Evolutionary conservation across 2,797 vertebrate species (phyloP).

Genomic region (Micropoecilia bifurca): DNA sequence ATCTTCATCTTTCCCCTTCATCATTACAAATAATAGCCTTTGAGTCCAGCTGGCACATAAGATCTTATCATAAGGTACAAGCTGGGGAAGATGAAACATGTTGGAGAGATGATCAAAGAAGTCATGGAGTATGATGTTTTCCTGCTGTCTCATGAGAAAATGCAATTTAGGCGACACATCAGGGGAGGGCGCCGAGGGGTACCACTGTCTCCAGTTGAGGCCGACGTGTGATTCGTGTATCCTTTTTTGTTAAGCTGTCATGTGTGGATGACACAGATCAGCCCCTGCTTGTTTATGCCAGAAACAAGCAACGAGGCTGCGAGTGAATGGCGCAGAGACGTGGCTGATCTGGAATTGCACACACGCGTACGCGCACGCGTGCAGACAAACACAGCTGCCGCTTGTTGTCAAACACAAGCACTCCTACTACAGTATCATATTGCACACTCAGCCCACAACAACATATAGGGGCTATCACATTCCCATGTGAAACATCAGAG

Average conservation of each 20-base stretch:
- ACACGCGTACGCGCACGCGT: slow-evolving; percentile 4
- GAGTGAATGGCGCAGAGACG: slow-evolving; percentile 35
- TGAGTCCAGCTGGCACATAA: slow-evolving; percentile 47
- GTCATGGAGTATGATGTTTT: slow-evolving; percentile 4
- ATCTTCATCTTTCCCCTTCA: background rate
- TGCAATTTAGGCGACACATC: slow-evolving; percentile 17
- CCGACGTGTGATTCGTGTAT: slow-evolving; percentile 49
- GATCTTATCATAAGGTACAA: slow-evolving; percentile 25
- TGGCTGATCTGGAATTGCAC: slow-evolving; percentile 45
- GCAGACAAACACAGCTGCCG: slow-evolving; percentile 60
- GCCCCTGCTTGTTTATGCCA: slow-evolving; percentile 64
- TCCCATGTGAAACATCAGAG: slow-evolving; percentile 17
- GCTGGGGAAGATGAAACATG: slow-evolving; percentile 25
- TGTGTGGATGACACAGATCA: slow-evolving; percentile 66
- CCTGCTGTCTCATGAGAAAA: slow-evolving; percentile 29
- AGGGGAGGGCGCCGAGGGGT: slow-evolving; percentile 1
- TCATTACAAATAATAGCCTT: slow-evolving; percentile 43
- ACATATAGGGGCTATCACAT: slow-evolving; percentile 27
- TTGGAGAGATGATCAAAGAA: slow-evolving; percentile 52
- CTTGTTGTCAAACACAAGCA: slow-evolving; percentile 37
- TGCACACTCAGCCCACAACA: slow-evolving; percentile 32
- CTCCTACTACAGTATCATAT: slow-evolving; percentile 56
- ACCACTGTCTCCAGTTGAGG: slow-evolving; percentile 37
- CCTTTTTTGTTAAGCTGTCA: slow-evolving; percentile 73
- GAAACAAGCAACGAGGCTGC: slow-evolving; percentile 31